Evolutionary conservation across 2,888 invertebrate genomes (phyloP).

Genomic region (Trimorus sp.): DNA sequence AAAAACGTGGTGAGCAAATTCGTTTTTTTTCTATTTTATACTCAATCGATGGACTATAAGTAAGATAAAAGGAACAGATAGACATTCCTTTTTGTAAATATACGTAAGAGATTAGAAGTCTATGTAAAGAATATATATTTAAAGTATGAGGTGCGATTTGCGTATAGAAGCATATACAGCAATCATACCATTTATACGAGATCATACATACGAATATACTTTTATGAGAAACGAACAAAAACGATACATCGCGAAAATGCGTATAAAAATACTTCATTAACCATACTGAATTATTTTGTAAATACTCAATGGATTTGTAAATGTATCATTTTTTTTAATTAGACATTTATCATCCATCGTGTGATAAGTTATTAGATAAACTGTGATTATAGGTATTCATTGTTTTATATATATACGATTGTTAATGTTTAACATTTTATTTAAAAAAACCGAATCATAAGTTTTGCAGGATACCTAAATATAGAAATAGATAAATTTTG

Average conservation of each 20-base stretch:
- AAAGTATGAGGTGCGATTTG: too few species aligned
- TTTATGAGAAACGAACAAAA: too few species aligned
- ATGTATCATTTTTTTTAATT: slow-evolving; percentile 9
- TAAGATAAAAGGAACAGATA: slow-evolving; percentile 14
- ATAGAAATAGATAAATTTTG: too few species aligned
- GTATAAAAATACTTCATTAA: slow-evolving; percentile 19
- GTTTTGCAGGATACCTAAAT: too few species aligned
- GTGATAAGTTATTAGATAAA: slow-evolving; percentile 36
- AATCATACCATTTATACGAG: too few species aligned
- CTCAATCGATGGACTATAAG: not conserved
- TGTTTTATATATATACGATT: not conserved
- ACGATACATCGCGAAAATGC: not conserved
- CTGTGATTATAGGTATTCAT: slow-evolving; percentile 43
- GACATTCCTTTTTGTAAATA: slow-evolving; percentile 48
- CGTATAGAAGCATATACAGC: not conserved
- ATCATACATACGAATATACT: too few species aligned
- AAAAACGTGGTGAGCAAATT: not conserved
- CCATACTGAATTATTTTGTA: slow-evolving; percentile 24
- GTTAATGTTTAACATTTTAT: too few species aligned
- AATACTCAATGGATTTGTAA: slow-evolving; percentile 28
- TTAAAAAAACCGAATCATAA: too few species aligned
- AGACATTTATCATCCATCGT: slow-evolving; percentile 13
- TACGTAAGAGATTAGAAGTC: not conserved
- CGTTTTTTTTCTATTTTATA: slow-evolving; percentile 25
- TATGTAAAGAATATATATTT: not conserved